Base-by-base conservation (phyloP, 2,113 vertebrate genomes). In the Microcebus ravelobensis region DNA sequence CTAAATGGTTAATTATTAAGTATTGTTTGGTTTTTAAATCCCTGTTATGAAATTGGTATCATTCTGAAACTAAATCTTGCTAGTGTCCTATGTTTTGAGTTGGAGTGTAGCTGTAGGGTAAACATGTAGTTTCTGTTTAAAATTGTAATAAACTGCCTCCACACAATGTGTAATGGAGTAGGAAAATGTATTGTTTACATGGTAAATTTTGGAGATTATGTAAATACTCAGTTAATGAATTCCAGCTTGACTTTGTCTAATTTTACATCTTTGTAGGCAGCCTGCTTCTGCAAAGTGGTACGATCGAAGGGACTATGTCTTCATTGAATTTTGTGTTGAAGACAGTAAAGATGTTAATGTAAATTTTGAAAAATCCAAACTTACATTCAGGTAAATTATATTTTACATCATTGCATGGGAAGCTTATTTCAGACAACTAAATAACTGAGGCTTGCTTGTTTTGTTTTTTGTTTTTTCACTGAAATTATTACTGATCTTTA, bases 271-370 rank as follows among this genome's bases (percentile, higher is more conserved):
- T 96, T 92, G 29, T 98, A 99, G 99, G 99, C 99, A 99, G 98
- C 99, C 99, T 97, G 99, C 99, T 97, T 99, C 99, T 97, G 99
- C 99, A 36, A 99, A 99, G 98, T 99, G 99, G 99, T 99, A 99
- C 96, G 99, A 99, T 98, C 99, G 99, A 96, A 99, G 99, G 98
- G 99, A 99, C 98, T 99, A 98, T 17, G 99, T 99, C 98, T 99
- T 99, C 97, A 98, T 99, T 94, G 99, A 99, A 98, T 99, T 99
- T 97, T 99, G 99, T 85, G 99, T 99, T 36, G 99, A 99, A 97
- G 99, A 99, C 99, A 99, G 99, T 98, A 99, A 99, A 99, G 99
- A 99, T 94, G 99, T 99, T 92, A 99, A 99, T 97, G 98, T 99
- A 98, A 99, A 99, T 96, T 99, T 99, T 97, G 99, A 99, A 98